A percentile compares a stretch with the other conserved stretches of the same genome.
Conservation (phyloP, 2,113 vertebrate species). For the Vulpes ferrilata region DNA sequence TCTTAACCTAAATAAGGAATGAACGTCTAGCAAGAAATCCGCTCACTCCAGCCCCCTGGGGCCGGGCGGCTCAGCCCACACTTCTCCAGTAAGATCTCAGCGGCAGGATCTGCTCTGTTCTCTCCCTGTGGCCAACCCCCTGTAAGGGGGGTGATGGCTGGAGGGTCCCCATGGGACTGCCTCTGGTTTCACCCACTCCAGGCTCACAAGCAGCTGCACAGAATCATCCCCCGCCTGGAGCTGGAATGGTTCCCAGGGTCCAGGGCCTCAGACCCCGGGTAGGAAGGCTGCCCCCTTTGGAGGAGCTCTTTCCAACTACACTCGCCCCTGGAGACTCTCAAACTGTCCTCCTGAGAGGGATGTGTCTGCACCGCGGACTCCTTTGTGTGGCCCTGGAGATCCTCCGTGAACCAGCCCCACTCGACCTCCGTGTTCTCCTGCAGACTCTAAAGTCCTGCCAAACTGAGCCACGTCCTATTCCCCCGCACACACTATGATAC, state of each 20-base stretch:
- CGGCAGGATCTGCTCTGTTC: not conserved
- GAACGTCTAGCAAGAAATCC: no score
- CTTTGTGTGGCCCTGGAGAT: not conserved
- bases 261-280: not conserved
- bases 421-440: no score
- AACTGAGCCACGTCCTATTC: not conserved
- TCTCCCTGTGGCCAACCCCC: not conserved
- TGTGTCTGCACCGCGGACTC: not conserved
- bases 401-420: not conserved
- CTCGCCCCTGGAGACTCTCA: not conserved
- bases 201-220: not conserved
- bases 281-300: not conserved
- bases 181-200: not conserved
- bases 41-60: not conserved
- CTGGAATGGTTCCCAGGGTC: not conserved
- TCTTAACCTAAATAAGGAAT: not conserved
- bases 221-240: not conserved
- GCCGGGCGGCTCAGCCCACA: no score
- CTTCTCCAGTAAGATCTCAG: not conserved
- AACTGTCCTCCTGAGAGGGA: not conserved
- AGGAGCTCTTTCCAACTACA: not conserved
- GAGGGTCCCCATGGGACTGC: no score
- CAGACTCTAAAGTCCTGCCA: not conserved
- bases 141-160: no score
- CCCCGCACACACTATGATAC: not conserved